Evolutionary conservation across 2,888 invertebrate species (phyloP), one percentile per base, ranked within the genome.

Genomic region (Spodoptera picta): DNA sequence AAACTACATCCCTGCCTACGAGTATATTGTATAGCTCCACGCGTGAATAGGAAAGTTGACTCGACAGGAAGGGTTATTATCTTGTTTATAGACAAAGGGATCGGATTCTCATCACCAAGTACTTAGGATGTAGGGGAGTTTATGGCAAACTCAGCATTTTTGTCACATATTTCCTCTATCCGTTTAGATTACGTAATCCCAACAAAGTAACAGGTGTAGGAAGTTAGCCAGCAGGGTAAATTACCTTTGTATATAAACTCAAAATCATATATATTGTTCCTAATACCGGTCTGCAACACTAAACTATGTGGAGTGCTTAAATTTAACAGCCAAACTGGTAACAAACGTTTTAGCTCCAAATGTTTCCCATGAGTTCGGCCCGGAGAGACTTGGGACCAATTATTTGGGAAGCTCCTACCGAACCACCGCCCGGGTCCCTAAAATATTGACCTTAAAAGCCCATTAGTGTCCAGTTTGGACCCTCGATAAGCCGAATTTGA

Each of bases 371-470:
- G 77, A 81, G 85, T 82, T 83, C 80, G 50, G 50, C 47, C 65
- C 67, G 73, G 78, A 65, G 81, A 83, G 80, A 80, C 78, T 83
- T 82, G 88, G 87, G 89, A 87, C 86, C 91, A 88, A 92, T 92
- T 90, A 92, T 88, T 80, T 79, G 79, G 76, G 77, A 81, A 83
- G 83, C 87, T 65, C 69, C 72, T 60, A 67, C 65, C 73, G 63
- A 68, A 69, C 77, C 79, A 61, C 77, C 54, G 72, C 57, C 67
- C 59, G 68, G 69, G 65, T 54, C 69, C 65, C 88, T 93, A 87
- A 92, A 91, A 90, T 93, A 93, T 92, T 90, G 90, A 90, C 90
- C 90, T 86, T 87, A 84, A 88, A 90, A 88, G 87, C 82, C 89
- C 89, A 92, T 93, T 93, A 93, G 84, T 86, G 87, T 86, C 86